Evolutionary conservation across 2,888 invertebrate species (phyloP).

Genomic region (Drosophila macrospina): DNA sequence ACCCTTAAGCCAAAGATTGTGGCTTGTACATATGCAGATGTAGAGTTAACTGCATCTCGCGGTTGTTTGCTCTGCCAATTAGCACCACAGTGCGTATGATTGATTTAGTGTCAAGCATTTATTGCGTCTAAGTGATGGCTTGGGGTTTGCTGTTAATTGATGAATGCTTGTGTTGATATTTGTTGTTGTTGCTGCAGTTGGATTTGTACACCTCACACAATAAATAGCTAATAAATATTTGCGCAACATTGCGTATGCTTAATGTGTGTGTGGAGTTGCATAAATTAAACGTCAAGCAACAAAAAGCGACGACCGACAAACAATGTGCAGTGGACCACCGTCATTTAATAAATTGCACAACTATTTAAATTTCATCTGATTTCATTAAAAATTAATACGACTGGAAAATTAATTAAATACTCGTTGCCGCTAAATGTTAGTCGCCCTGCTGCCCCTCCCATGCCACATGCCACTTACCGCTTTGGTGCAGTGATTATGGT

Average conservation of each 20-base stretch:
- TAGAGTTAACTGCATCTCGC: neutral
- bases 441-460: neutral
- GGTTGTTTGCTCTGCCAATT: conserved; percentile 58
- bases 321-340: conserved; percentile 12
- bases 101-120: conserved; percentile 56
- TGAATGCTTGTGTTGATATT: conserved; percentile 21
- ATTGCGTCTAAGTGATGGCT: conserved; percentile 23
- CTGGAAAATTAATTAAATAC: conserved; percentile 67
- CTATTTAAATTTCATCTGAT: conserved; percentile 61
- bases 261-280: conserved; percentile 48
- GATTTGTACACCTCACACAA: conserved; percentile 31
- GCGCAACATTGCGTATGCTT: conserved; percentile 71
- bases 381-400: conserved; percentile 64
- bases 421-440: conserved; percentile 60
- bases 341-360: conserved; percentile 30
- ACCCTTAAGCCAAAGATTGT: neutral
- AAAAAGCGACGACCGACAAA: conserved; percentile 7
- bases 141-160: conserved; percentile 47
- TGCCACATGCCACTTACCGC: neutral
- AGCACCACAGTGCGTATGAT: conserved; percentile 69
- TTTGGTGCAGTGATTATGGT: conserved; percentile 62
- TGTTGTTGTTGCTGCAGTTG: neutral
- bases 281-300: conserved; percentile 61
- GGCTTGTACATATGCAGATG: neutral
- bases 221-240: conserved; percentile 72